Evolutionary conservation across 2,113 vertebrate genomes (phyloP), one percentile per base, ranked within the genome.

Genomic region (Zootoca vivipara): DNA sequence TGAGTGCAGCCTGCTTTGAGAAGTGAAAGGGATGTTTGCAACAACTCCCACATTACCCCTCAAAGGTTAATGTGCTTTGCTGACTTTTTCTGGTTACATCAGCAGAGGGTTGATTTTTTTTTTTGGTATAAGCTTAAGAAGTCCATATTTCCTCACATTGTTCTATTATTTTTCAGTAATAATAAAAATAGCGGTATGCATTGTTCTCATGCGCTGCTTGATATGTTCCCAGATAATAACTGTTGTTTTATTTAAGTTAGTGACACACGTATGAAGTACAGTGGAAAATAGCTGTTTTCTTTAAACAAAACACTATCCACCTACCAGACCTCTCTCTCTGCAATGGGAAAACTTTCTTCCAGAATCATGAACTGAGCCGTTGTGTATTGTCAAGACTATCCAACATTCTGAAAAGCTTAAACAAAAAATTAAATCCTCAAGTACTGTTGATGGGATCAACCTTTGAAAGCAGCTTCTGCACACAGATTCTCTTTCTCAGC

Each of bases 271-370:
- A 28, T 28, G 38, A 85, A 85, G 33, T 62, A 33, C 24, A 15
- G 46, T 58, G 67, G 58, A 38, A 35, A 81, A 40, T 28, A 62
- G 15, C 58, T 30, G 35, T 30, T 85, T 22, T n/a, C 15, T 75
- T 64, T 30, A 30, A 78, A 33, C 30, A 85, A 78, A 78, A 42
- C 26, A 15, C n/a, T 74, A 8, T 18, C 35, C 20, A 40, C 22
- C 38, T 42, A 26, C 38, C 7, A 26, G 40, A 1, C 13, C 7
- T 74, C 26, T 74, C 26, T 33, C 33, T 67, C 52, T 88, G 80
- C 82, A 4, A 7, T 73, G 15, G 85, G 75, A 70, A 40, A 38
- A 10, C 83, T 92, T 93, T 82, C n/a, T 83, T 85, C 82, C 83
- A 62, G 72, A 73, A n/a, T 79, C 18, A 3, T 7, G 65, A 35